Evolutionary conservation across 1,140 invertebrate species (phyloP).

Genomic region (Drosophila busckii): DNA sequence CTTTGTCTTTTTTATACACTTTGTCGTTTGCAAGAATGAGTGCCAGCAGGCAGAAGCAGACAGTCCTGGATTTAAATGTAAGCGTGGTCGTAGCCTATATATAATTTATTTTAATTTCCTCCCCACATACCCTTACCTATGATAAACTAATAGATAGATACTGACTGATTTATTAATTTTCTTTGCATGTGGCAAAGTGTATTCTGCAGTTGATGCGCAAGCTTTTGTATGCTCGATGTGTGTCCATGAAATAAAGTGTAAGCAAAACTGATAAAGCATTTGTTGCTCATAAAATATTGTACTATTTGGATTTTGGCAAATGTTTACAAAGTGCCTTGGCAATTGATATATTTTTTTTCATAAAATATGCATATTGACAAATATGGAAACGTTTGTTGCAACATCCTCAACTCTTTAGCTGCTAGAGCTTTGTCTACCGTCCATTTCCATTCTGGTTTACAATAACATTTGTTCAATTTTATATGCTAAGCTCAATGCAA

Average conservation of each 20-base stretch:
- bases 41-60: too few relatives aligned
- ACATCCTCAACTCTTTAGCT: too few relatives aligned
- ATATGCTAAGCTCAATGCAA: conserved; percentile 46
- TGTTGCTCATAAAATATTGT: conserved; percentile 1
- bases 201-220: conserved; percentile 35
- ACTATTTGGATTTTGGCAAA: neutral
- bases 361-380: too few relatives aligned
- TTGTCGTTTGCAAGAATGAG: too few relatives aligned
- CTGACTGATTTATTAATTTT: too few relatives aligned
- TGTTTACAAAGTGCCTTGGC: neutral
- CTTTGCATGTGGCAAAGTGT: conserved; percentile 35
- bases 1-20: conserved; percentile 25
- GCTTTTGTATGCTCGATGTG: conserved; percentile 30
- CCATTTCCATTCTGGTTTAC: too few relatives aligned
- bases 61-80: too few relatives aligned
- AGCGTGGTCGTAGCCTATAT: neutral
- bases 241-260: conserved; percentile 9
- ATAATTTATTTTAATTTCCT: conserved; percentile 1
- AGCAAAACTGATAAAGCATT: conserved; percentile 8
- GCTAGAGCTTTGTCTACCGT: too few relatives aligned
- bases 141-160: too few relatives aligned
- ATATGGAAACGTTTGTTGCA: too few relatives aligned
- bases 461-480: conserved; percentile 43
- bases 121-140: too few relatives aligned
- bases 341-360: too few relatives aligned